These are phyloP conservation scores for western clawed frog (Xenopus tropicalis) DNA, from an alignment of 2,113 vertebrate genomes.

Conservation along the genomic window DNA sequence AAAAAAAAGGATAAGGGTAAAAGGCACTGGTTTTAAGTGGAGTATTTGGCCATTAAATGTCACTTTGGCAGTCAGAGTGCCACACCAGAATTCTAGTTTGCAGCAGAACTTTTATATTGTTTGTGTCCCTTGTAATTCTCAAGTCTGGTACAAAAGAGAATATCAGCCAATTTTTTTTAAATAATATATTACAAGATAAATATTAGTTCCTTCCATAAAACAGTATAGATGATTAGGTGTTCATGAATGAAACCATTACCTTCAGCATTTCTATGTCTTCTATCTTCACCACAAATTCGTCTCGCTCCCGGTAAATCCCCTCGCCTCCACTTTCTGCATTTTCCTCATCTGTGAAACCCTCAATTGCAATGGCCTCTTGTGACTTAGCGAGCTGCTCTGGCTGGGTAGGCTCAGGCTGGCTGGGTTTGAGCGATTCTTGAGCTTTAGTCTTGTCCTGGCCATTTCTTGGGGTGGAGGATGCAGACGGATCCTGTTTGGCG, in stretches of 20 bases:
- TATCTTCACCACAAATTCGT: conserved; percentile 96
- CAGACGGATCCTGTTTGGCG: conserved; percentile 67
- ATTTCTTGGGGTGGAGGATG: conserved; percentile 53
- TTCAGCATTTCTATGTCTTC: conserved; percentile 91
- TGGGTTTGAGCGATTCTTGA: conserved; percentile 56
- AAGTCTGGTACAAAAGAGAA: too few species aligned
- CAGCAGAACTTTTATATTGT: too few species aligned
- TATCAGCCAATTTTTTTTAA: too few species aligned
- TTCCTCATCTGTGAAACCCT: conserved; percentile 90
- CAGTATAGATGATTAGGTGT: too few species aligned
- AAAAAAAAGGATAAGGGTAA: too few species aligned
- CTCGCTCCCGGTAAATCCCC: conserved; percentile 94
- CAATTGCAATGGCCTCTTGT: conserved; percentile 79
- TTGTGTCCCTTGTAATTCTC: too few species aligned
- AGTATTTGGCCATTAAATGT: too few species aligned
- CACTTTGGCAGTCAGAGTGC: too few species aligned
- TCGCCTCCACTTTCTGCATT: conserved; percentile 91
- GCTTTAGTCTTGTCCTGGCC: conserved; percentile 58
- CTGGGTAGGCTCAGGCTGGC: conserved; percentile 59
- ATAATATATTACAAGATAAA: too few species aligned
- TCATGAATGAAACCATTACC: conserved; percentile 60
- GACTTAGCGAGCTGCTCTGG: conserved; percentile 72
- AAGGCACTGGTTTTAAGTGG: too few species aligned
- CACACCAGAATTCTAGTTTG: too few species aligned
- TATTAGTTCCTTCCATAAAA: too few species aligned